phyloP scores from a whole-genome alignment of 2,888 invertebrate species.

The Philaethria dido region DNA sequence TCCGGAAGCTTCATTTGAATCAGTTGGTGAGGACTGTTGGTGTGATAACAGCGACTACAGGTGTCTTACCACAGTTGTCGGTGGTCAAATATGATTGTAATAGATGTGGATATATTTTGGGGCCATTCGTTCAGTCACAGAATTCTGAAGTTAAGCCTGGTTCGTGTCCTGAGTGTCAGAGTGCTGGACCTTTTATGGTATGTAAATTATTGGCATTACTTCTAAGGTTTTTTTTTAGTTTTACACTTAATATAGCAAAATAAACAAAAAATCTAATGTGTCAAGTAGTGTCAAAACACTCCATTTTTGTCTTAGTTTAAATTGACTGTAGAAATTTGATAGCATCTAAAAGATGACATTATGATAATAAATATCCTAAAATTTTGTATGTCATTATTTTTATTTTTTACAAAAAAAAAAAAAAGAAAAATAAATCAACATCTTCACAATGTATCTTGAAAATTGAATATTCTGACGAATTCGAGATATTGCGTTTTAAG shows the following conservation, averaged over 20 bases:
- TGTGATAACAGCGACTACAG: slow-evolving; percentile 98
- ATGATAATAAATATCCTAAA: no score
- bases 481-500: no score
- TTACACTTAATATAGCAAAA: background rate
- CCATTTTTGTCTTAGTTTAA: no score
- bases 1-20: slow-evolving; percentile 95
- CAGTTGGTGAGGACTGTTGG: slow-evolving; percentile 94
- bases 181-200: slow-evolving; percentile 96
- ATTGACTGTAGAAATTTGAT: no score
- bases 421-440: no score
- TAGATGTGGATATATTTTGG: slow-evolving; percentile 96
- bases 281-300: no score
- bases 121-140: slow-evolving; percentile 98
- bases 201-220: slow-evolving; percentile 49
- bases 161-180: slow-evolving; percentile 99
- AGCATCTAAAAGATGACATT: no score
- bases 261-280: no score
- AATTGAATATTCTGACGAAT: no score
- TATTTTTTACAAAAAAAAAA: no score
- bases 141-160: slow-evolving; percentile 97
- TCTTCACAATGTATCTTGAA: no score
- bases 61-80: slow-evolving; percentile 97
- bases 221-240: background rate
- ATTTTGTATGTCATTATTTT: no score
- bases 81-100: slow-evolving; percentile 99